A percentile compares a stretch with the other conserved stretches of the same genome.
These are phyloP conservation scores for Hyles vespertilio DNA, from an alignment of 1,140 invertebrate species.

Conservation along the genomic window DNA sequence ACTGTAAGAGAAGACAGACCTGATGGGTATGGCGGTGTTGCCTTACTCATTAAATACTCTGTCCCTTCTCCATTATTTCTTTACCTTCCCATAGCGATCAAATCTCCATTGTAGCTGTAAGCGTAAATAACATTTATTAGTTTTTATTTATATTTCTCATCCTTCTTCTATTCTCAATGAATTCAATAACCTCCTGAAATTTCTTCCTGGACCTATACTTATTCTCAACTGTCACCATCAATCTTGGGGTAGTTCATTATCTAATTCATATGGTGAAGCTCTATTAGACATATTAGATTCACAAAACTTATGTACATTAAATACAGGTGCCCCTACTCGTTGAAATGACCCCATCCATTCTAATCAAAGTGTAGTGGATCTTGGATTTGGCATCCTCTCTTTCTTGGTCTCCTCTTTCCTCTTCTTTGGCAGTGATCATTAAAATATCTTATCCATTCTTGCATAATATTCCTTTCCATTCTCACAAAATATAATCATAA, in stretches of 20 bases:
- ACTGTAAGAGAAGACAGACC: conserved; percentile 4
- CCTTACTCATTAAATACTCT: background rate
- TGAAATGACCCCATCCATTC: background rate
- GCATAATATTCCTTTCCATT: no score
- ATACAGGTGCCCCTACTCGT: conserved; percentile 7
- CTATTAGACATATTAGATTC: conserved; percentile 11
- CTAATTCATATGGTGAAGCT: conserved; percentile 8
- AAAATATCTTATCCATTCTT: no score
- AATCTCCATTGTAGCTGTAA: background rate
- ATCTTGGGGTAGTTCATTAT: background rate
- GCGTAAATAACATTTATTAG: background rate
- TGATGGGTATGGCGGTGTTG: no score
- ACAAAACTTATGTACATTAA: conserved; percentile 15
- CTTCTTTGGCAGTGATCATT: conserved; percentile 6
- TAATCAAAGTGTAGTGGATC: background rate
- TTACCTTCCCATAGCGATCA: background rate
- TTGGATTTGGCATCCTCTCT: background rate
- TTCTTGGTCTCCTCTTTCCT: background rate
- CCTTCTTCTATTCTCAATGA: background rate
- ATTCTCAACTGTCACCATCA: no score
- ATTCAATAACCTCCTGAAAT: background rate
- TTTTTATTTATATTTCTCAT: conserved; percentile 1
- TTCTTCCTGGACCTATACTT: no score
- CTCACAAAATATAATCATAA: no score
- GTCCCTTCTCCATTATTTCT: background rate